phyloP scores from a whole-genome alignment of 2,113 vertebrate species.

The Azemiops feae region DNA sequence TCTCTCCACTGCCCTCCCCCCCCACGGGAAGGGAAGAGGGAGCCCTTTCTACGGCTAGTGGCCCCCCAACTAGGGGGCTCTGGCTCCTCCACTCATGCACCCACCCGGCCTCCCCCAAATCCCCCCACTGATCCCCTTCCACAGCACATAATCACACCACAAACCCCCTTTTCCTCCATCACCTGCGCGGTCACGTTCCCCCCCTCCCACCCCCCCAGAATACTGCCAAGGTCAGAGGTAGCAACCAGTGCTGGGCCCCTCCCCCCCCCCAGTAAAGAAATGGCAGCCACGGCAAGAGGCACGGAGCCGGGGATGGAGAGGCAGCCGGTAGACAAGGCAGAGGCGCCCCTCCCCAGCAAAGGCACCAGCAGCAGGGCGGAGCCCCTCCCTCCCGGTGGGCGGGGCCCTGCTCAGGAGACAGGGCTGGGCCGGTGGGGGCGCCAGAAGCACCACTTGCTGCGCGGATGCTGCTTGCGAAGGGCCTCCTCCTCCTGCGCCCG shows the following conservation, averaged over 20 bases:
- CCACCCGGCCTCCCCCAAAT: background rate
- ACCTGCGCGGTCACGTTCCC: background rate
- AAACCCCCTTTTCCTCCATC: accelerated
- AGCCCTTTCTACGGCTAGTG: background rate
- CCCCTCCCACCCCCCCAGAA: background rate
- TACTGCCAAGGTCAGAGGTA: background rate
- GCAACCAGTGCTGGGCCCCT: background rate
- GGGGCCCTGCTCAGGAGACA: slow-evolving; percentile 65
- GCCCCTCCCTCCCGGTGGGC: background rate
- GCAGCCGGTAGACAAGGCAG: background rate
- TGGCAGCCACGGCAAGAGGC: background rate
- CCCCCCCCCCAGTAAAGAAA: background rate
- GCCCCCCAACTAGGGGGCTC: background rate
- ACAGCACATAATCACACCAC: background rate
- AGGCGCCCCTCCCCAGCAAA: background rate
- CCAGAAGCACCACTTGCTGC: slow-evolving; percentile 90
- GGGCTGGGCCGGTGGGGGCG: slow-evolving; percentile 67
- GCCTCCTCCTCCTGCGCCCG: slow-evolving; percentile 70
- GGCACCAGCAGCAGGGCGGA: background rate
- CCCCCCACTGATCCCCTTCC: background rate
- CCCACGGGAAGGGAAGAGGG: background rate
- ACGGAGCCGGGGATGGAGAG: background rate
- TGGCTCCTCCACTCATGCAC: background rate
- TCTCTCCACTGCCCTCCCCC: background rate
- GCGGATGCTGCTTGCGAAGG: slow-evolving; percentile 77